Evolutionary conservation across 2,888 invertebrate species (phyloP), one percentile per base, ranked within the genome.

Genomic region (Apamea sordens): DNA sequence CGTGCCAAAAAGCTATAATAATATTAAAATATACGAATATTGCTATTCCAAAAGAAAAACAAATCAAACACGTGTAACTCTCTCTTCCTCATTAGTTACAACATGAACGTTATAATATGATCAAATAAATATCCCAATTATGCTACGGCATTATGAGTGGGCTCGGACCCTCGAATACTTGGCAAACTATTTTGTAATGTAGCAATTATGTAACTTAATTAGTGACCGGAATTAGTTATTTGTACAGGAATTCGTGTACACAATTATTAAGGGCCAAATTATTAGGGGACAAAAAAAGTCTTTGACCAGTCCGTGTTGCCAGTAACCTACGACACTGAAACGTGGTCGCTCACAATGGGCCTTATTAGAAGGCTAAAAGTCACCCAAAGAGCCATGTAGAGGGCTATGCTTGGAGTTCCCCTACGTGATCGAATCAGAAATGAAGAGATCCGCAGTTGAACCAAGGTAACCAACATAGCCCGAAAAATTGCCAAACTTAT

Each of bases 71-170:
- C 36, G 11, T 65, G 11, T 47, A 18, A 18, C 36, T 36, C 15
- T 28, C 11, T 11, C 41, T 6, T 69, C 18, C 32, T 28, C 24
- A 28, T 81, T 72, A 56, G 5, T 50, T 21, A 24, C 13, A n/a
- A 50, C 24, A 50, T 13, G 15, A 59, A 47, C 13, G 41, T 41
- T 70, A 47, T 2, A 53, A 47, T 2, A 53, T 24, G 53, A 28
- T 80, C 36, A 56, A 47, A 64, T 81, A 36, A 56, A 64, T 81
- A 82, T 24, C 0, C 18, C 44, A 81, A 64, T 56, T 53, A 73
- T 15, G 11, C 1, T n/a, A 3, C 18, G 2, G n/a, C 21, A 65
- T 36, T 18, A 67, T 24, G 18, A 56, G 13, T 36, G 28, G 15
- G 18, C 24, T 71, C 18, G 6, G 44, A 64, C 59, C 32, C 36